Percentiles rank a stretch among this genome's conserved stretches.
These are phyloP conservation scores for Arremon brunneinucha DNA, from an alignment of 2,797 vertebrate genomes.

Conservation along the genomic window DNA sequence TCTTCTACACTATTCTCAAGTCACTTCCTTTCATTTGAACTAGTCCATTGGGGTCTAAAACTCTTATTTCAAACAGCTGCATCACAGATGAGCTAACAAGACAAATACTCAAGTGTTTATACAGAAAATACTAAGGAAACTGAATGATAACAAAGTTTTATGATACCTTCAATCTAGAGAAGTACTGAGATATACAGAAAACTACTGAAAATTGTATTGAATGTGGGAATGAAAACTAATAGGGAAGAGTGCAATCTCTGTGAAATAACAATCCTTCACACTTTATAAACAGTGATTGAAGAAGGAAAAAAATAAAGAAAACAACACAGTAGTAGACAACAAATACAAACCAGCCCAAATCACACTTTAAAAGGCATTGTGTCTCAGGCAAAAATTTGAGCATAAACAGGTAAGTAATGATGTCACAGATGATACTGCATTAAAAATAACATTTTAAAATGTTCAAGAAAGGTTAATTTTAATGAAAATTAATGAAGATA, in stretches of 20 bases:
- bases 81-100: background rate
- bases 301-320: background rate
- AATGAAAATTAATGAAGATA: background rate
- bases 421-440: background rate
- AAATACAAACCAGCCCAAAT: background rate
- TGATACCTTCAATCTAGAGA: background rate
- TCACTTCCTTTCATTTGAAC: background rate
- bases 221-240: background rate
- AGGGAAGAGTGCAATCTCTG: background rate
- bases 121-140: background rate
- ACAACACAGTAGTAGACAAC: background rate
- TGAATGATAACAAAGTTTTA: background rate
- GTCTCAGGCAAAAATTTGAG: background rate
- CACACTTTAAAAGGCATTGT: background rate
- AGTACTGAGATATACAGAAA: background rate
- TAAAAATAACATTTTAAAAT: background rate
- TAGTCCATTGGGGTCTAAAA: background rate
- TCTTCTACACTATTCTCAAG: background rate
- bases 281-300: background rate
- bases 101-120: constrained; percentile 13
- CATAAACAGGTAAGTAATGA: background rate
- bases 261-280: background rate
- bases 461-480: background rate
- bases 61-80: constrained; percentile 5
- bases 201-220: background rate